Evolutionary conservation across 2,797 vertebrate genomes (phyloP).

Genomic region (Micropoecilia bifurca): DNA sequence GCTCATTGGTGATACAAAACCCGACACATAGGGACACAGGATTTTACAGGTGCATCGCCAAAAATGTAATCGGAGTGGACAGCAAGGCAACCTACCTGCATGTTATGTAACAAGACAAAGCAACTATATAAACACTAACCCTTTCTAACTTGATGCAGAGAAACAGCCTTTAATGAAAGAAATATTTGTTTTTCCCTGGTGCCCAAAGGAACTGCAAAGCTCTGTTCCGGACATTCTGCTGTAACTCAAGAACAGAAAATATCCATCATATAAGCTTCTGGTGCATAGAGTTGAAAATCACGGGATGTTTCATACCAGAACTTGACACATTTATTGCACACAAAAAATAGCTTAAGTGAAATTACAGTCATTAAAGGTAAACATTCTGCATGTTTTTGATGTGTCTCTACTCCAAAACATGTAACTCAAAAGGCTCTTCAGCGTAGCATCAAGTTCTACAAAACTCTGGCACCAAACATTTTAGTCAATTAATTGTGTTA

Average conservation of each 20-base stretch:
- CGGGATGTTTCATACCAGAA: constrained; percentile 25
- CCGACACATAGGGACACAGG: constrained; percentile 86
- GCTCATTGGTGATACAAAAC: constrained; percentile 90
- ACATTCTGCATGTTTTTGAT: not conserved
- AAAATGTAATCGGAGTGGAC: constrained; percentile 91
- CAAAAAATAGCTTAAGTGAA: not conserved
- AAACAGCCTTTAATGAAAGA: constrained; percentile 39
- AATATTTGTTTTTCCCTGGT: constrained; percentile 39
- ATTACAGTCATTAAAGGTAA: not conserved
- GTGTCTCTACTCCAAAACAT: not conserved
- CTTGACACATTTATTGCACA: constrained; percentile 6
- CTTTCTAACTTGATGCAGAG: constrained; percentile 11
- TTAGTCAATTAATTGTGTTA: not conserved
- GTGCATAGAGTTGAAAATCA: constrained; percentile 33
- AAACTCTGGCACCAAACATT: not conserved
- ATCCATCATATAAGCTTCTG: constrained; percentile 38
- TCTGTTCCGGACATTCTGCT: constrained; percentile 68
- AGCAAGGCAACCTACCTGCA: constrained; percentile 91
- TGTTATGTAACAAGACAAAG: constrained; percentile 82
- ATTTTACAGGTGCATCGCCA: constrained; percentile 93
- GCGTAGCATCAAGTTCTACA: not conserved
- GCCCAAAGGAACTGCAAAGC: constrained; percentile 80
- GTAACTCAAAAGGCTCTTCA: not conserved
- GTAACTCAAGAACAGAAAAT: constrained; percentile 47
- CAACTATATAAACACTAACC: constrained; percentile 16